Conservation (phyloP, 2,888 invertebrate genomes). For the Synanthedon vespiformis region DNA sequence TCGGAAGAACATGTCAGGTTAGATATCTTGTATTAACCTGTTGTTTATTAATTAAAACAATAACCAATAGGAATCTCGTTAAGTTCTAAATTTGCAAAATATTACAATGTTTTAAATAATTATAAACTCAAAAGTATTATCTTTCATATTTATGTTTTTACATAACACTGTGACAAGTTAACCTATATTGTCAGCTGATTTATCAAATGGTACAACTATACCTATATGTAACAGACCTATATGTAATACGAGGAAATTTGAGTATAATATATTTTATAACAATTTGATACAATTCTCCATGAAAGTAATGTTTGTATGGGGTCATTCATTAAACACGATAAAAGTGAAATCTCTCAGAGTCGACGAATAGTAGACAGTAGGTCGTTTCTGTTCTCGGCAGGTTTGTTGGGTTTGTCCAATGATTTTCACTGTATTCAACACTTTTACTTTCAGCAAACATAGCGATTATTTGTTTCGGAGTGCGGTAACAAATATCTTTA, state of each 20-base stretch:
- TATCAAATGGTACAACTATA: not conserved
- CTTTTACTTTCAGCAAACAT: slow-evolving; percentile 60
- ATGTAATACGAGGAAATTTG: slow-evolving; percentile 2
- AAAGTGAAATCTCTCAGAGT: slow-evolving; percentile 54
- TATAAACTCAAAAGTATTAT: not conserved
- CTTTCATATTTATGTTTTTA: slow-evolving; percentile 25
- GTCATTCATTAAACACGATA: slow-evolving; percentile 39
- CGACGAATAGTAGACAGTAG: slow-evolving; percentile 45
- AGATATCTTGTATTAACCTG: slow-evolving; percentile 18
- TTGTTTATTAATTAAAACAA: not conserved
- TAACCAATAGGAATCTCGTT: not conserved
- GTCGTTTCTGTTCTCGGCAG: slow-evolving; percentile 38
- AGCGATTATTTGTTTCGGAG: slow-evolving; percentile 14
- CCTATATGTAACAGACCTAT: slow-evolving; percentile 21
- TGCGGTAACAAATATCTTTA: not conserved
- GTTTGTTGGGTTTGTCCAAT: slow-evolving; percentile 53
- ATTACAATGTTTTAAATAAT: not conserved
- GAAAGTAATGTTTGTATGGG: slow-evolving; percentile 4
- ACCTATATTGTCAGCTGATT: slow-evolving; percentile 39
- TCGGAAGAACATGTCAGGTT: slow-evolving; percentile 67
- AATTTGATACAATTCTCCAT: not conserved
- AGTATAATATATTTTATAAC: not conserved
- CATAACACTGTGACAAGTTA: slow-evolving; percentile 40
- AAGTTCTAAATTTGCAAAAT: not conserved
- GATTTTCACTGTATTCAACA: slow-evolving; percentile 53